A percentile compares a stretch with the other conserved stretches of the same genome.
Evolutionary conservation across 2,888 invertebrate species (phyloP).

Genomic region (Idaea straminata): DNA sequence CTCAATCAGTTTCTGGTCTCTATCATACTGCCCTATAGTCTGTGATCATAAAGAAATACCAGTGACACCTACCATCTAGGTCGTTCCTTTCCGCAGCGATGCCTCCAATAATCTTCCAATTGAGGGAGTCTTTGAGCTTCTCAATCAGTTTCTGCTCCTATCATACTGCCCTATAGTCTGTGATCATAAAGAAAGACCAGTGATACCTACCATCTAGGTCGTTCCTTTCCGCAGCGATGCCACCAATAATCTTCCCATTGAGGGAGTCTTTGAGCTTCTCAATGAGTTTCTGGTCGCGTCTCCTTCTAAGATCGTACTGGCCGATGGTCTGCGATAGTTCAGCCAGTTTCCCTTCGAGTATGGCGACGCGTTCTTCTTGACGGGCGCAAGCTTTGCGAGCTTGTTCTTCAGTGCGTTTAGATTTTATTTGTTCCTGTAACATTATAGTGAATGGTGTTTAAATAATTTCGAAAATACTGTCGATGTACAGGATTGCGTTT

Average conservation of each 20-base stretch:
- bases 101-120: constrained; percentile 53
- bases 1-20: neutral
- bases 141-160: constrained; percentile 78
- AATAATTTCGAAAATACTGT: no score
- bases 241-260: constrained; percentile 54
- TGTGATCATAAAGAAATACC: no score
- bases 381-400: constrained; percentile 83
- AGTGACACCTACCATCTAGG: constrained; percentile 28
- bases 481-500: no score
- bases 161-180: constrained; percentile 89
- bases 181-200: constrained; percentile 70
- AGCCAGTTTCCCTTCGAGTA: constrained; percentile 87
- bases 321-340: constrained; percentile 90
- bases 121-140: constrained; percentile 76
- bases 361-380: constrained; percentile 88
- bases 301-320: constrained; percentile 85
- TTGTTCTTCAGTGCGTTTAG: constrained; percentile 85
- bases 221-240: constrained; percentile 36
- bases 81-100: constrained; percentile 34
- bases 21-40: no score
- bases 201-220: constrained; percentile 31
- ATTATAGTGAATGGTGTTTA: neutral
- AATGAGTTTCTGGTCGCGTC: constrained; percentile 87
- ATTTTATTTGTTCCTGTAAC: constrained; percentile 84
- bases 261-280: constrained; percentile 81